A percentile compares a stretch with the other conserved stretches of the same genome.
phyloP scores from a whole-genome alignment of 2,113 vertebrate genomes.

The Daubentonia madagascariensis region DNA sequence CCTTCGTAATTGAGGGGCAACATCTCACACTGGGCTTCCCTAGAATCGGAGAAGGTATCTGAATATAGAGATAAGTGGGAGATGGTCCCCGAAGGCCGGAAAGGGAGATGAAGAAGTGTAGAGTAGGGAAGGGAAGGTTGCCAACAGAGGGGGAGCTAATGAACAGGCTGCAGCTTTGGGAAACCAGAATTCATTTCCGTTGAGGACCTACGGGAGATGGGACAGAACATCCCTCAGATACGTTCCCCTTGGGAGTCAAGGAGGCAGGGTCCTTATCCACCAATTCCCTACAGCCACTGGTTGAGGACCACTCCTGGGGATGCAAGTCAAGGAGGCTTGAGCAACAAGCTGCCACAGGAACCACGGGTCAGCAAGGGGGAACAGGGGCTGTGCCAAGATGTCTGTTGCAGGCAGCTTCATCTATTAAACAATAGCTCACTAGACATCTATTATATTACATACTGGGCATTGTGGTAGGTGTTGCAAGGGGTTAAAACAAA shows the following conservation, averaged over 20 bases:
- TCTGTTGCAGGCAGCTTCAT: neutral
- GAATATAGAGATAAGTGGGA: neutral
- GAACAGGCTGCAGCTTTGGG: neutral
- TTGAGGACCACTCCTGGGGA: neutral
- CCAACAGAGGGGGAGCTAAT: fast-evolving
- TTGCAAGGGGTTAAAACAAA: neutral
- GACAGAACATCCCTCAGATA: neutral
- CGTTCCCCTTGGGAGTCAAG: neutral
- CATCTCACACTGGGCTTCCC: neutral
- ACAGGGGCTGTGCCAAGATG: neutral
- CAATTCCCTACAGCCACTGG: neutral
- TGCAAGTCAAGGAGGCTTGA: neutral
- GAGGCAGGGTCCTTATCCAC: neutral
- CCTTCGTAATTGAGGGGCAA: neutral
- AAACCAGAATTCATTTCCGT: neutral
- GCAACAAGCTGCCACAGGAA: neutral
- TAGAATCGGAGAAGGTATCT: neutral
- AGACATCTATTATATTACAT: neutral
- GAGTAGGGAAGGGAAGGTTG: neutral
- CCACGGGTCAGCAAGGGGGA: neutral
- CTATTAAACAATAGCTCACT: neutral
- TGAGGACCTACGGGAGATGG: neutral
- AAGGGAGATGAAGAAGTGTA: neutral
- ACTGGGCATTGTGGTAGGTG: neutral
- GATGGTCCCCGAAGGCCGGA: neutral